Conservation (phyloP, 2,113 vertebrate species). For the Clupea harengus region DNA sequence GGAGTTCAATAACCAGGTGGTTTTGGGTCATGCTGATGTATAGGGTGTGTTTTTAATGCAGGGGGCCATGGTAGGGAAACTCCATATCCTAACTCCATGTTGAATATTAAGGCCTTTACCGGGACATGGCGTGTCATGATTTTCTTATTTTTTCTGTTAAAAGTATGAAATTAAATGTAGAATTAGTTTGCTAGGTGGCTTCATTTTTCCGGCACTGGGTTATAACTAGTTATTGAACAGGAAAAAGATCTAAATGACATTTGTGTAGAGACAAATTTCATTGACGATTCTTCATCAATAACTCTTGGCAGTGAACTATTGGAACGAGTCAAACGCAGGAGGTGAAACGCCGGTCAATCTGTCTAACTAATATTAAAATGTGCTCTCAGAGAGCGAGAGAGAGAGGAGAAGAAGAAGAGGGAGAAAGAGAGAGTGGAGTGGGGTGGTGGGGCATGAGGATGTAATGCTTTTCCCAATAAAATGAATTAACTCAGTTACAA, state of each 20-base stretch:
- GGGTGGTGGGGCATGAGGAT: not conserved
- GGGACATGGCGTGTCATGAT: not conserved
- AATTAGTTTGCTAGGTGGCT: slow-evolving; percentile 79
- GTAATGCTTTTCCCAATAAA: not conserved
- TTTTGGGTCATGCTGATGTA: not conserved
- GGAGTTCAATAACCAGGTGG: not conserved
- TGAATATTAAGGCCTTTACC: not conserved
- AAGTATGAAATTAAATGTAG: slow-evolving; percentile 76
- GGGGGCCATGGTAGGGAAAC: not conserved
- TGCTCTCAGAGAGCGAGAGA: slow-evolving; percentile 79
- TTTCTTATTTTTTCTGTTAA: not conserved
- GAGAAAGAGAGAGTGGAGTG: slow-evolving; percentile 8
- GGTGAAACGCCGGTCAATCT: slow-evolving; percentile 88
- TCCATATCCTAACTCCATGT: not conserved
- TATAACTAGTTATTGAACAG: slow-evolving; percentile 85
- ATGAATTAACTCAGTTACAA: not conserved
- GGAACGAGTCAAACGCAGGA: slow-evolving; percentile 82
- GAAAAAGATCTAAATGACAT: slow-evolving; percentile 84
- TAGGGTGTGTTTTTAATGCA: not conserved
- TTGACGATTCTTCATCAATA: slow-evolving; percentile 88
- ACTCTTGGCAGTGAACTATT: slow-evolving; percentile 89
- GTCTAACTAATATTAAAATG: slow-evolving; percentile 89
- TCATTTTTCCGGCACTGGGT: slow-evolving; percentile 79
- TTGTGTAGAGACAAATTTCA: slow-evolving; percentile 88
- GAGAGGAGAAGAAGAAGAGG: not conserved